These are phyloP conservation scores for Formicarius rufipectus DNA, from an alignment of 2,113 vertebrate genomes.

Conservation along the genomic window DNA sequence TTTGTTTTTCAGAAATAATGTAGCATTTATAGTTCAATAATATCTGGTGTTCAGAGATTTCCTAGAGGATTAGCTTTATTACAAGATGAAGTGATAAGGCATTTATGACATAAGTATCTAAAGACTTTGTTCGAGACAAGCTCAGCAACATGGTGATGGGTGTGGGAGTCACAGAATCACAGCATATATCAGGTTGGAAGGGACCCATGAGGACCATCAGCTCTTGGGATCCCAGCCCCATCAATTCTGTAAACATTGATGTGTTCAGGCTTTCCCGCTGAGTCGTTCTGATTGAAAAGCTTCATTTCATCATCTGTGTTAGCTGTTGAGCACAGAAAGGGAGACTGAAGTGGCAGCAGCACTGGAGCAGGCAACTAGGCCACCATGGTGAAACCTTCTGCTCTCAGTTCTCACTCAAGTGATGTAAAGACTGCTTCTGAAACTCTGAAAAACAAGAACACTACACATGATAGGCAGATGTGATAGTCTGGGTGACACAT, in stretches of 20 bases:
- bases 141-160: background rate
- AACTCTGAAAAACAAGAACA: background rate
- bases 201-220: background rate
- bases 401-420: background rate
- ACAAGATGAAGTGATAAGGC: background rate
- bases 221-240: background rate
- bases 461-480: background rate
- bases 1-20: background rate
- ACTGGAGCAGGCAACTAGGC: background rate
- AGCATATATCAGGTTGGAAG: background rate
- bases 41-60: background rate
- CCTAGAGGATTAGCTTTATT: background rate
- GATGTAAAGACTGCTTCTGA: background rate
- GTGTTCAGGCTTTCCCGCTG: background rate
- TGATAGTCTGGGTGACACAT: accelerated
- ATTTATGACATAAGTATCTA: background rate
- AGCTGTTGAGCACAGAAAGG: background rate
- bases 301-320: background rate
- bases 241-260: background rate
- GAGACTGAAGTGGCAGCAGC: background rate
- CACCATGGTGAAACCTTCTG: background rate
- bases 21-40: background rate
- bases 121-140: background rate
- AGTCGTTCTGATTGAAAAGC: background rate
- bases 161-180: background rate